Evolutionary conservation across 2,113 vertebrate genomes (phyloP).

Genomic region (Hippoglossus stenolepis): DNA sequence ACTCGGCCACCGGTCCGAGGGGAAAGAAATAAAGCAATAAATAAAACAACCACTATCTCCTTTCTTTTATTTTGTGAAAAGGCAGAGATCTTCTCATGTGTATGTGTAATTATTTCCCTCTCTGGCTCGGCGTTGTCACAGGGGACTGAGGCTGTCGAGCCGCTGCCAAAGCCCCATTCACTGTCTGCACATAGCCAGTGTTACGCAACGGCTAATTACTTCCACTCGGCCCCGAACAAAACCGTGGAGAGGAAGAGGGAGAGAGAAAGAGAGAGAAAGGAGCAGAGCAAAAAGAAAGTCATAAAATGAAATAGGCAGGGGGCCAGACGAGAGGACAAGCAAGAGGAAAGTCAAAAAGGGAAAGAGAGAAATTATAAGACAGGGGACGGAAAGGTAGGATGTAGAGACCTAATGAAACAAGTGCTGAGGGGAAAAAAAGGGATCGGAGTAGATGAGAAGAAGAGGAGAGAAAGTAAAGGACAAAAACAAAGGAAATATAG

Average conservation of each 20-base stretch:
- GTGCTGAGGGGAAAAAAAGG: neutral
- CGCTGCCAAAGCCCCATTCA: constrained; percentile 72
- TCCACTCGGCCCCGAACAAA: constrained; percentile 71
- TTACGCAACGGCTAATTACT: constrained; percentile 82
- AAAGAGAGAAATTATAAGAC: constrained; percentile 9
- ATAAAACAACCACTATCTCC: constrained; percentile 62
- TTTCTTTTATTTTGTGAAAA: constrained; percentile 61
- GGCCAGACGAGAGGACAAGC: neutral
- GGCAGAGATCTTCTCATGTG: constrained; percentile 65
- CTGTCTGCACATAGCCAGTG: constrained; percentile 73
- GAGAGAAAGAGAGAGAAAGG: constrained; percentile 16
- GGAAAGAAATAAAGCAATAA: constrained; percentile 53
- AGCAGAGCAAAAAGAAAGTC: constrained; percentile 22
- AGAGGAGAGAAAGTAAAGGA: neutral
- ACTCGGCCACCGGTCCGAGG: constrained; percentile 28
- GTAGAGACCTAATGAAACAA: neutral
- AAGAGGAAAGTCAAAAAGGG: constrained; percentile 6
- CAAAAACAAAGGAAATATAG: neutral
- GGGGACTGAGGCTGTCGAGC: constrained; percentile 60
- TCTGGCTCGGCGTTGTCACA: constrained; percentile 49
- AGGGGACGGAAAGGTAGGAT: constrained; percentile 8
- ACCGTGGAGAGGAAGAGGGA: constrained; percentile 26
- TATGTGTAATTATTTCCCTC: constrained; percentile 77
- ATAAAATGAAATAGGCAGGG: constrained; percentile 46
- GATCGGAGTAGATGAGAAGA: neutral